Evolutionary conservation across 2,888 invertebrate genomes (phyloP).

Genomic region (Ormyrus labotus): DNA sequence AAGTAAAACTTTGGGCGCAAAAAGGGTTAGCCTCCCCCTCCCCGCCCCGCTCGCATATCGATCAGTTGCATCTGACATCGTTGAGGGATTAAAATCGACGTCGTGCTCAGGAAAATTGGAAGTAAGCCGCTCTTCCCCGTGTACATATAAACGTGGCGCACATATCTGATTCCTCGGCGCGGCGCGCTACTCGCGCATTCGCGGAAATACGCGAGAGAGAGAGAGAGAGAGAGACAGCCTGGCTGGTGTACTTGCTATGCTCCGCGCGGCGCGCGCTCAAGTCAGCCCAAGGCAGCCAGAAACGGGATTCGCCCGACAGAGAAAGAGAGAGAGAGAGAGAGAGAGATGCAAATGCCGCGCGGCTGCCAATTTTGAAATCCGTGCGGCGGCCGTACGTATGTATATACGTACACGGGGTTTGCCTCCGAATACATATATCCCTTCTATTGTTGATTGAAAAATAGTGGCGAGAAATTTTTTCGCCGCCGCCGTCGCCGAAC

Average conservation of each 20-base stretch:
- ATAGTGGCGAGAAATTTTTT: slow-evolving; percentile 11
- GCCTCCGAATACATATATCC: background rate
- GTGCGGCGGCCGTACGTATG: background rate
- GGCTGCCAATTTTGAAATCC: slow-evolving; percentile 36
- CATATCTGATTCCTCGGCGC: background rate
- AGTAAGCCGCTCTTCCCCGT: slow-evolving; percentile 14
- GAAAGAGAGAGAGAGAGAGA: background rate
- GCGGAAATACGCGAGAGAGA: too few relatives aligned
- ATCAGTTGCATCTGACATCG: slow-evolving; percentile 36
- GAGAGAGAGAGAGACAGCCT: too few relatives aligned
- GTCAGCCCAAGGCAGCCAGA: too few relatives aligned
- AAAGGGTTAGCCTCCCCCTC: background rate
- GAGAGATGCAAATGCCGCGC: slow-evolving; percentile 8
- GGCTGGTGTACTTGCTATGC: too few relatives aligned
- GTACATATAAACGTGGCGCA: background rate
- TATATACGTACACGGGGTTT: background rate
- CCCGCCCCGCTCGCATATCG: slow-evolving; percentile 4
- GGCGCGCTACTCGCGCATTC: background rate
- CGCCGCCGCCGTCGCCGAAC: background rate
- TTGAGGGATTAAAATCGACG: slow-evolving; percentile 41
- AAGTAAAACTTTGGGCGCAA: too few relatives aligned
- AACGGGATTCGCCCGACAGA: too few relatives aligned
- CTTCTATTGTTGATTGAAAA: slow-evolving; percentile 40
- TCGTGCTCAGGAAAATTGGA: slow-evolving; percentile 36
- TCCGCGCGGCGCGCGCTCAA: too few relatives aligned